Evolutionary conservation across 2,888 invertebrate genomes (phyloP).

Genomic region (Nipponacmea schrenckii): DNA sequence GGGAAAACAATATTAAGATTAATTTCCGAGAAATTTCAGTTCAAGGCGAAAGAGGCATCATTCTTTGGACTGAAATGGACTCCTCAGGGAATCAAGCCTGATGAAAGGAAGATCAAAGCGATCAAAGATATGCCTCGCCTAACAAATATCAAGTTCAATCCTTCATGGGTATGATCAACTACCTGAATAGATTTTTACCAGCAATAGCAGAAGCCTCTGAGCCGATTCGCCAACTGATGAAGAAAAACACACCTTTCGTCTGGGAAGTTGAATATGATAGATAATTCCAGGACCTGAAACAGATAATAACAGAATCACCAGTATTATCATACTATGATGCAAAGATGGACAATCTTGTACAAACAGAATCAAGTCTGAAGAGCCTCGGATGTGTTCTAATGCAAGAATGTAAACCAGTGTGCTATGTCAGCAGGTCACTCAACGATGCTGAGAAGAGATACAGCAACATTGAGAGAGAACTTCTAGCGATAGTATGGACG

Average conservation of each 20-base stretch:
- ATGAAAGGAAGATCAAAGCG: conserved; percentile 23
- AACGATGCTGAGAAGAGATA: conserved; percentile 30
- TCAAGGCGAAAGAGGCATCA: conserved; percentile 15
- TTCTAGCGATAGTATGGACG: conserved; percentile 31
- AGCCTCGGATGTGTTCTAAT: conserved; percentile 35
- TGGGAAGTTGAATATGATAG: conserved; percentile 15
- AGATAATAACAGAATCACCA: conserved; percentile 12
- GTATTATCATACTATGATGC: conserved; percentile 19
- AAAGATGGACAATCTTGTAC: conserved; percentile 14
- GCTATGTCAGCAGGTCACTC: conserved; percentile 33
- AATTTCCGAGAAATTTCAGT: conserved; percentile 19
- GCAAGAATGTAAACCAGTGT: conserved; percentile 36
- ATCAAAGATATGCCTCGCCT: conserved; percentile 24
- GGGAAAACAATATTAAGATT: conserved; percentile 15
- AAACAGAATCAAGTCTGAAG: conserved; percentile 28
- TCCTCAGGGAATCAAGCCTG: conserved; percentile 23
- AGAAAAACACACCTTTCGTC: conserved; percentile 11
- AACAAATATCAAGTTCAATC: conserved; percentile 16
- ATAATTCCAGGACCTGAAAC: conserved; percentile 14
- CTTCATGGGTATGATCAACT: conserved; percentile 17
- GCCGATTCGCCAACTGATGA: conserved; percentile 12
- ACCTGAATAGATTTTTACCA: conserved; percentile 17
- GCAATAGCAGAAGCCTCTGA: conserved; percentile 12
- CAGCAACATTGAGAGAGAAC: conserved; percentile 36
- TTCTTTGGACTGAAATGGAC: conserved; percentile 17